phyloP scores from a whole-genome alignment of 2,113 vertebrate genomes.

The Cyphomyrus plagiostoma region DNA sequence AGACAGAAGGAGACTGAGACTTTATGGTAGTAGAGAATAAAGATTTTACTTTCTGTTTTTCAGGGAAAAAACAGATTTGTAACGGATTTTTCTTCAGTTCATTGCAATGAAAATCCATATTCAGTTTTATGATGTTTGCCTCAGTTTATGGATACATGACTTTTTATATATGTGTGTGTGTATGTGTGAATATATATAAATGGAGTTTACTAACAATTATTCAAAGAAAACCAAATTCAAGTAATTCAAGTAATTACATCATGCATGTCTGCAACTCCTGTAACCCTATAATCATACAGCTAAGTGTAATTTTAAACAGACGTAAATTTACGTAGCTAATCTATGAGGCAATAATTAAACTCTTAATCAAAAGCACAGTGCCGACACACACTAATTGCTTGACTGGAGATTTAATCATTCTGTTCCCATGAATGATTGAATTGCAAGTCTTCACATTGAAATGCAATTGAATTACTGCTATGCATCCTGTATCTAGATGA shows the following conservation, averaged over 20 bases:
- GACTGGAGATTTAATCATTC: background rate
- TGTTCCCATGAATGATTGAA: background rate
- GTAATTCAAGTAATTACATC: background rate
- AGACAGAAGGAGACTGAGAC: background rate
- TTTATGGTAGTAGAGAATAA: background rate
- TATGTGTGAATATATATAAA: too few species aligned
- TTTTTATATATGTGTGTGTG: background rate
- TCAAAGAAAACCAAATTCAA: background rate
- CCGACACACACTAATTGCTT: background rate
- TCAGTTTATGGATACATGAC: background rate
- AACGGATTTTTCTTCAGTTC: background rate
- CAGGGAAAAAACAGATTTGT: background rate
- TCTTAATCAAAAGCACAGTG: background rate
- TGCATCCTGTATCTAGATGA: background rate
- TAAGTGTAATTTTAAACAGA: background rate
- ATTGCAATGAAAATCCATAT: background rate
- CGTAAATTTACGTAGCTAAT: background rate
- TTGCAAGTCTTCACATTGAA: background rate
- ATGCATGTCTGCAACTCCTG: background rate
- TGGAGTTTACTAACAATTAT: background rate
- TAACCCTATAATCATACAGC: background rate
- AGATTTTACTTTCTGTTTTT: background rate
- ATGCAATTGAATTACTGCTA: background rate
- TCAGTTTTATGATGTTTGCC: background rate
- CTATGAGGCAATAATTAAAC: background rate